These are phyloP conservation scores for Schizothorax lantsangensis DNA, from an alignment of 2,797 vertebrate genomes.

Conservation along the genomic window DNA sequence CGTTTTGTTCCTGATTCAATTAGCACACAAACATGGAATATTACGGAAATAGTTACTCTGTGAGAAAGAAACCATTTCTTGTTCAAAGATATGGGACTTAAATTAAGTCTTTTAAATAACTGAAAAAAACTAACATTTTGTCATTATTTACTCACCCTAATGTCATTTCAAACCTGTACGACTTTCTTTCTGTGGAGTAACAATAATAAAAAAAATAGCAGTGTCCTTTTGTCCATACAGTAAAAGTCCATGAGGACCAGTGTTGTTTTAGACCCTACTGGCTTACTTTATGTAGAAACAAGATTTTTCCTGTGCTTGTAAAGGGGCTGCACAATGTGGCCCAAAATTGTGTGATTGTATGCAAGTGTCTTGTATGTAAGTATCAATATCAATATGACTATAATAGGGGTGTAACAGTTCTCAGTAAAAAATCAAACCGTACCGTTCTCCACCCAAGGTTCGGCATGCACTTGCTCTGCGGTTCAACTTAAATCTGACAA, in stretches of 20 bases:
- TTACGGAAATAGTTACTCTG: constrained; percentile 28
- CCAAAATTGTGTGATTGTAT: no score
- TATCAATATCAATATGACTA: no score
- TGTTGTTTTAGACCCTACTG: not conserved
- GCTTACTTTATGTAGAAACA: no score
- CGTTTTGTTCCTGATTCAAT: constrained; percentile 27
- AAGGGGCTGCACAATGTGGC: no score
- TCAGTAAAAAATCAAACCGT: not conserved
- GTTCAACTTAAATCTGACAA: not conserved
- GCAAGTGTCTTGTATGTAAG: no score
- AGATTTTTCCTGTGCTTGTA: no score
- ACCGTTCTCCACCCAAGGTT: not conserved
- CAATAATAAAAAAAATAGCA: not conserved
- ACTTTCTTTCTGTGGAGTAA: not conserved
- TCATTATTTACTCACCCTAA: not conserved
- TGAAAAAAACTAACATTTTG: no score
- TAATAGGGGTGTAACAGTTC: not conserved
- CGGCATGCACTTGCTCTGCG: not conserved
- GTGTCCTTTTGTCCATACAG: not conserved
- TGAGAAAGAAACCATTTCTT: constrained; percentile 6
- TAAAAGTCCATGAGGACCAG: not conserved
- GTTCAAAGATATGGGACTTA: not conserved
- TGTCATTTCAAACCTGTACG: not conserved
- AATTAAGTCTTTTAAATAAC: constrained; percentile 48
- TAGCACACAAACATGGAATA: constrained; percentile 38